Evolutionary conservation across 2,888 invertebrate genomes (phyloP), one percentile per base, ranked within the genome.

Genomic region (Agrilus cyanescens): DNA sequence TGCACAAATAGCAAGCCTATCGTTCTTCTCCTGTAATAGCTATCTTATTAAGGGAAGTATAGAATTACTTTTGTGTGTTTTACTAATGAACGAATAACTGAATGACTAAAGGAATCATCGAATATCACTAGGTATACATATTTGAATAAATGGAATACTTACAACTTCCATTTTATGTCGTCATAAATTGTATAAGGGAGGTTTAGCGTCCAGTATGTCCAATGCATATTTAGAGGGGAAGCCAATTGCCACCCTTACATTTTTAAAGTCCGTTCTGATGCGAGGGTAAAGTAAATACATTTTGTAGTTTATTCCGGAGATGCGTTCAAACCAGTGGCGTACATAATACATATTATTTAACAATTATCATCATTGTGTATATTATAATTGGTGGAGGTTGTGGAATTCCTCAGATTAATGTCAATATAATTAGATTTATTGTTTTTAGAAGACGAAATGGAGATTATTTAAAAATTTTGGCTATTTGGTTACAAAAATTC

Each of bases 161-260:
- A 25, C 10, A 25, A 25, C 25, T 25, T 46, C 57, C 57, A 57
- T 57, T 57, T 57, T 57, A 54, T 53, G 37, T 53, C 51, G 59
- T 53, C 54, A 55, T 47, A 52, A 45, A 37, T 25, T 31, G 18
- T 35, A 37, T 34, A 36, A 45, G 43, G 40, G 54, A 55, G 25
- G 25, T 25, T 25, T 25, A 25, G 10, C 25, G 25, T 25, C 25
- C 25, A 25, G 10, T 25, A 25, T 25, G 25, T 25, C 25, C 25
- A 25, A 25, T 10, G 25, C 25, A 25, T 25, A 25, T 25, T 25
- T 2, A 25, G 10, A 25, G 54, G 58, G 57, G 57, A 51, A 56
- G 51, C 59, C 58, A 57, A 58, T 61, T 57, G 53, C 57, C 54
- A 57, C 52, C 57, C 54, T 53, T 47, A 45, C 45, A 45, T 38